A percentile compares a stretch with the other conserved stretches of the same genome.
Conservation (phyloP, 1,140 invertebrate species). For the Drosophila pseudoananassae region DNA sequence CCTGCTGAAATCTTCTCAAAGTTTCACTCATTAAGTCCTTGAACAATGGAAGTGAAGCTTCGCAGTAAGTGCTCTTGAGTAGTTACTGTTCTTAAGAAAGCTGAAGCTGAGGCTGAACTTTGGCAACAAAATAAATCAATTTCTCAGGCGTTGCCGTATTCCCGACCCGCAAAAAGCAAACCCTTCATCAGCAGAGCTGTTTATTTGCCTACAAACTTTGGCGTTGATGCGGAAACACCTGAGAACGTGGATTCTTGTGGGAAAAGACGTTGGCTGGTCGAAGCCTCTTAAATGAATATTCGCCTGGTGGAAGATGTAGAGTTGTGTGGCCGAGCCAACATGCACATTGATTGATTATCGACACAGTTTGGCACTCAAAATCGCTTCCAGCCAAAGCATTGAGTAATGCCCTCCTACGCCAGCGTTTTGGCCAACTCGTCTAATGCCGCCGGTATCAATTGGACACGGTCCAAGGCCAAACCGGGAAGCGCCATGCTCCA, state of each 20-base stretch:
- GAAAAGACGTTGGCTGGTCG: constrained; percentile 8
- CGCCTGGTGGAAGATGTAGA: constrained; percentile 8
- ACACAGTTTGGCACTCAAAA: constrained; percentile 68
- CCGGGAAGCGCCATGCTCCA: constrained; percentile 20
- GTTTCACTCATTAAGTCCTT: constrained; percentile 53
- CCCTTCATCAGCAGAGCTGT: constrained; percentile 39
- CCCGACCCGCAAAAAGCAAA: constrained; percentile 22
- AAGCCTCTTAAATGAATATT: constrained; percentile 41
- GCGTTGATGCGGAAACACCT: constrained; percentile 41
- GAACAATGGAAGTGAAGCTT: constrained; percentile 24
- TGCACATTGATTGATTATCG: constrained; percentile 70
- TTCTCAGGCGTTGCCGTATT: constrained; percentile 16
- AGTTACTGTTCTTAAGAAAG: constrained; percentile 15
- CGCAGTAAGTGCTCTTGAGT: constrained; percentile 34
- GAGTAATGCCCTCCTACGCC: constrained; percentile 54
- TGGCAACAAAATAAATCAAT: constrained; percentile 57
- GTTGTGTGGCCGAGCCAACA: constrained; percentile 14
- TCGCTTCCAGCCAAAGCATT: constrained; percentile 21
- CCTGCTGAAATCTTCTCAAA: constrained; percentile 39
- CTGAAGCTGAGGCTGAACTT: constrained; percentile 31
- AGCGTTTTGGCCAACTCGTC: constrained; percentile 3
- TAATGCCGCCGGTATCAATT: constrained; percentile 14
- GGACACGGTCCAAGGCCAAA: constrained; percentile 7
- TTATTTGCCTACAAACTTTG: constrained; percentile 56
- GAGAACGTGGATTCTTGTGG: not conserved